Conservation (phyloP, 2,113 vertebrate genomes). For the Felis catus region DNA sequence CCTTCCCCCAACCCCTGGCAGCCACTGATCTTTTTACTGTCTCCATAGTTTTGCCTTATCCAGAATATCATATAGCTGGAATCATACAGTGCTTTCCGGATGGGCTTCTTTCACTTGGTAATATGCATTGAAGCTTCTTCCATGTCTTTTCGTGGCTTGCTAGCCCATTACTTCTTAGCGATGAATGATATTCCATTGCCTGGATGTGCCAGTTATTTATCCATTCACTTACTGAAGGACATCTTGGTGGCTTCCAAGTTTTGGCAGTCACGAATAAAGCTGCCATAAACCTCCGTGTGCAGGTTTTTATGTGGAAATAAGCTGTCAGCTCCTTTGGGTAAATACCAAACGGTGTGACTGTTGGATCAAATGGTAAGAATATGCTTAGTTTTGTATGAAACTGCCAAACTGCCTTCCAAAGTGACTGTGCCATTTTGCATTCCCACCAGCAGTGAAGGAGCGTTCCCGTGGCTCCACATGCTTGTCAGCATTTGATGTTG, state of each 20-base stretch:
- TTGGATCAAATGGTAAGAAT: background rate
- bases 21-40: background rate
- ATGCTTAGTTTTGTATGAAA: background rate
- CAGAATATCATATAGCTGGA: background rate
- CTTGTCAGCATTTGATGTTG: background rate
- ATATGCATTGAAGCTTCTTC: background rate
- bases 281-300: background rate
- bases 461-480: background rate
- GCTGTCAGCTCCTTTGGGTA: background rate
- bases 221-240: background rate
- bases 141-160: background rate
- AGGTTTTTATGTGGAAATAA: background rate
- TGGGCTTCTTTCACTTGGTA: background rate
- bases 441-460: background rate
- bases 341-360: background rate
- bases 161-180: background rate
- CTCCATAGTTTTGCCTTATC: background rate
- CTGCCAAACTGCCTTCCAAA: background rate
- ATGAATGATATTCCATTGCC: background rate
- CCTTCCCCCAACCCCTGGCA: background rate
- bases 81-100: background rate
- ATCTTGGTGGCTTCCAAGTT: background rate
- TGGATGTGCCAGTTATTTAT: background rate
- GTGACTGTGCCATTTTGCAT: background rate
- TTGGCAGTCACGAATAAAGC: background rate